These are phyloP conservation scores for Nasonia giraulti DNA, from an alignment of 1,140 invertebrate species.

Conservation along the genomic window DNA sequence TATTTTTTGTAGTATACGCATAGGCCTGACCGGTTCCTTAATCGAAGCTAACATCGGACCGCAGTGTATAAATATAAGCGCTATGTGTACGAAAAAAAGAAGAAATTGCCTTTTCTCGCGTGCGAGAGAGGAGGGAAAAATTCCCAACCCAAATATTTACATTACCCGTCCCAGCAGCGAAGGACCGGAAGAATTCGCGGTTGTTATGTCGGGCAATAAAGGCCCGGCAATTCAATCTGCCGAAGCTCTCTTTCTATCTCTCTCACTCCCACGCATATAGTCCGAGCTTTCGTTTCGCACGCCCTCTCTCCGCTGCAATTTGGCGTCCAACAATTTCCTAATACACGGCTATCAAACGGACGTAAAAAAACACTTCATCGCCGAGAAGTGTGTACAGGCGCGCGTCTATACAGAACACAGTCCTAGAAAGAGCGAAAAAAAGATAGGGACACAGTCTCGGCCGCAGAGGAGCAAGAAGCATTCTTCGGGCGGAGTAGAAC, in stretches of 20 bases:
- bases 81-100: neutral
- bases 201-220: neutral
- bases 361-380: conserved; percentile 3
- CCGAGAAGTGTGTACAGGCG: neutral
- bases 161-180: neutral
- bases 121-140: neutral
- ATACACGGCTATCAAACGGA: neutral
- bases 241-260: neutral
- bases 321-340: conserved; percentile 6
- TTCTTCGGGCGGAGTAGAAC: neutral
- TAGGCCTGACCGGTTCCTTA: neutral
- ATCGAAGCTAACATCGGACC: neutral
- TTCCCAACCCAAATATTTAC: neutral
- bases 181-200: neutral
- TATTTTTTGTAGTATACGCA: neutral
- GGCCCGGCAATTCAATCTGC: neutral
- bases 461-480: neutral
- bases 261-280: no score
- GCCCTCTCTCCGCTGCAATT: no score
- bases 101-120: neutral
- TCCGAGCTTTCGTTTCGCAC: no score
- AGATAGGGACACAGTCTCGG: neutral
- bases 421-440: neutral
- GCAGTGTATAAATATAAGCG: no score
- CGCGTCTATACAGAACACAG: neutral